A percentile compares a stretch with the other conserved stretches of the same genome.
Evolutionary conservation across 2,113 vertebrate genomes (phyloP).

Genomic region (Notothenia coriiceps): DNA sequence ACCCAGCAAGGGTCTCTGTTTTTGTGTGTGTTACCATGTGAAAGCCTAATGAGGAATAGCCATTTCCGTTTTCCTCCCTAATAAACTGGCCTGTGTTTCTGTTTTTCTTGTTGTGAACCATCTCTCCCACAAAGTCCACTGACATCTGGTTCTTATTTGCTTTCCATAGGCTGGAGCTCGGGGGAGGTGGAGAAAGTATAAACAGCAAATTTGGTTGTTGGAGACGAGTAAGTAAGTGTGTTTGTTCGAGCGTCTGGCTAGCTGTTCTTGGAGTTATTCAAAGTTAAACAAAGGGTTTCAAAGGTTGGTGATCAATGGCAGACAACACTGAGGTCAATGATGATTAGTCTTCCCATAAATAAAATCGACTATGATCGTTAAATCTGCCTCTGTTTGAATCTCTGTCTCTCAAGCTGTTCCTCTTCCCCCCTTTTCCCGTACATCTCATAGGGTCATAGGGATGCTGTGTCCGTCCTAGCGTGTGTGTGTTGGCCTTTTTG

Average conservation of each 20-base stretch:
- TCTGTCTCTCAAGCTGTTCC: conserved; percentile 2
- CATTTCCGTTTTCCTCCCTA: conserved; percentile 43
- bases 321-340: conserved; percentile 2
- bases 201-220: conserved; percentile 26
- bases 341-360: conserved; percentile 7
- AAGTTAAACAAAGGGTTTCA: conserved; percentile 32
- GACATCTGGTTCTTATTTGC: conserved; percentile 66
- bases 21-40: conserved; percentile 8
- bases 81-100: conserved; percentile 11
- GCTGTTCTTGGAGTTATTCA: conserved; percentile 29
- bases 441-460: conserved; percentile 37
- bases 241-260: conserved; percentile 18
- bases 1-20: conserved; percentile 14
- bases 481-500: neutral
- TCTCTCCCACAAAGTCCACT: conserved; percentile 34
- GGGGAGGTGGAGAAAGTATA: conserved; percentile 28
- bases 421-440: neutral
- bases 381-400: conserved; percentile 2
- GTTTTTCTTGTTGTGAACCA: conserved; percentile 43
- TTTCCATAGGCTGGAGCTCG: conserved; percentile 29
- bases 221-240: neutral
- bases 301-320: conserved; percentile 47
- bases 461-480: neutral
- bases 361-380: conserved; percentile 21
- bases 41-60: conserved; percentile 53